phyloP scores from a whole-genome alignment of 2,888 invertebrate genomes.

The Melinopterus prodromus region DNA sequence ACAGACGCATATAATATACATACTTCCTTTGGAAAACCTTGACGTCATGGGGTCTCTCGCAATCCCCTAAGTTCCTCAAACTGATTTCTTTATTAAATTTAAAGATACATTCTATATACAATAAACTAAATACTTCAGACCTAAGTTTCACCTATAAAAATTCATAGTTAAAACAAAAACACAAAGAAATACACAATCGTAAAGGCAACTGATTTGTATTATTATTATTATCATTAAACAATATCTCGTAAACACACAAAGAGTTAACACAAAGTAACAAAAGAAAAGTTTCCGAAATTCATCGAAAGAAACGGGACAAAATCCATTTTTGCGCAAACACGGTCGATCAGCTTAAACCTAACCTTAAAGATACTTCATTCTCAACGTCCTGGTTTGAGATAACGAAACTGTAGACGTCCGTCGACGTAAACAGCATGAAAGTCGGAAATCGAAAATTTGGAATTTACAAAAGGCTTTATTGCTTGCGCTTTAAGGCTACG shows the following conservation, averaged over 20 bases:
- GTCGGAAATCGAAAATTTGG: background rate
- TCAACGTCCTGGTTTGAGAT: background rate
- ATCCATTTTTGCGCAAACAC: background rate
- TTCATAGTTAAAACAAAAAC: background rate
- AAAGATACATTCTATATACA: no score
- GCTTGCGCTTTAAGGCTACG: constrained; percentile 40
- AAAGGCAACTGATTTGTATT: constrained; percentile 18
- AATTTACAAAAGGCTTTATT: constrained; percentile 10
- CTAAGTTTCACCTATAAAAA: background rate
- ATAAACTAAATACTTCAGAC: no score
- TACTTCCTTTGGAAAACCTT: no score
- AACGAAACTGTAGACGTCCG: background rate
- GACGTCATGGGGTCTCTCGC: no score
- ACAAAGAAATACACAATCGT: constrained; percentile 19
- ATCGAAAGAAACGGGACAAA: constrained; percentile 28
- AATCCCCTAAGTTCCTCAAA: no score
- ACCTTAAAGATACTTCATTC: background rate
- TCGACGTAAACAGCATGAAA: background rate
- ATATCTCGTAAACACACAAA: constrained; percentile 12
- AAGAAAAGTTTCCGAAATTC: background rate
- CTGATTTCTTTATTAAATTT: no score
- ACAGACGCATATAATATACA: no score
- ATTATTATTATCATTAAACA: background rate
- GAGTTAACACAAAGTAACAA: constrained; percentile 23
- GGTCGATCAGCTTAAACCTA: background rate